Conservation (phyloP, 2,888 invertebrate species). For the Eurois occulta region DNA sequence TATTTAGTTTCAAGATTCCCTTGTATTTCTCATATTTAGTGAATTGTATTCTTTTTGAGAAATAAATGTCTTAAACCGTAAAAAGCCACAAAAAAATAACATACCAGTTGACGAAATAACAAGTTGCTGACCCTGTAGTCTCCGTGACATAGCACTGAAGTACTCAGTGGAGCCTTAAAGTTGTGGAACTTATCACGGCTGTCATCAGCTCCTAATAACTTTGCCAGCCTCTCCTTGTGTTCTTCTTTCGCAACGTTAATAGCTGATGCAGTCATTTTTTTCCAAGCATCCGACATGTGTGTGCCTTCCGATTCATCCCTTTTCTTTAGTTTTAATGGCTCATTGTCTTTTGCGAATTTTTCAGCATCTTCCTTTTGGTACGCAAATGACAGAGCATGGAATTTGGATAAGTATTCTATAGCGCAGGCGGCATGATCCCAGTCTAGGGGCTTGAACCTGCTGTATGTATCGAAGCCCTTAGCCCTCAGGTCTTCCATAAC, state of each 20-base stretch:
- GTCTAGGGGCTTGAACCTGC: constrained; percentile 72
- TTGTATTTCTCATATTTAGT: too few relatives aligned
- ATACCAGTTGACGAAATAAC: constrained; percentile 64
- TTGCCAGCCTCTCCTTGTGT: constrained; percentile 63
- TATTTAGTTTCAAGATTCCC: too few relatives aligned
- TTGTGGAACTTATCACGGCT: constrained; percentile 48
- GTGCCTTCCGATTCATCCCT: constrained; percentile 25
- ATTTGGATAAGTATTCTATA: constrained; percentile 74
- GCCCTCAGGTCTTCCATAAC: constrained; percentile 76
- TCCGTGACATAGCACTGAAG: constrained; percentile 71
- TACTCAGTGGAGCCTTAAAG: constrained; percentile 66
- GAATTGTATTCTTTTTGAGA: too few relatives aligned
- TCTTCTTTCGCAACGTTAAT: constrained; percentile 67
- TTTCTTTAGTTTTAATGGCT: constrained; percentile 54
- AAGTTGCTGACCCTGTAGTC: constrained; percentile 76
- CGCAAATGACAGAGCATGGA: constrained; percentile 82
- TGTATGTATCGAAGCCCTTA: constrained; percentile 70
- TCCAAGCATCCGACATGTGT: constrained; percentile 45
- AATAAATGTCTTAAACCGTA: too few relatives aligned
- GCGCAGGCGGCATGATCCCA: constrained; percentile 75
- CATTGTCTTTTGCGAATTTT: constrained; percentile 59
- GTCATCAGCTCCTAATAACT: constrained; percentile 55
- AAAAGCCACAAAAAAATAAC: constrained; percentile 23
- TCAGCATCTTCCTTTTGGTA: constrained; percentile 76
- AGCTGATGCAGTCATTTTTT: constrained; percentile 60